Percentiles rank a stretch among this genome's conserved stretches.
Conservation (phyloP, 2,888 invertebrate species). For the Ormyrus labotus region DNA sequence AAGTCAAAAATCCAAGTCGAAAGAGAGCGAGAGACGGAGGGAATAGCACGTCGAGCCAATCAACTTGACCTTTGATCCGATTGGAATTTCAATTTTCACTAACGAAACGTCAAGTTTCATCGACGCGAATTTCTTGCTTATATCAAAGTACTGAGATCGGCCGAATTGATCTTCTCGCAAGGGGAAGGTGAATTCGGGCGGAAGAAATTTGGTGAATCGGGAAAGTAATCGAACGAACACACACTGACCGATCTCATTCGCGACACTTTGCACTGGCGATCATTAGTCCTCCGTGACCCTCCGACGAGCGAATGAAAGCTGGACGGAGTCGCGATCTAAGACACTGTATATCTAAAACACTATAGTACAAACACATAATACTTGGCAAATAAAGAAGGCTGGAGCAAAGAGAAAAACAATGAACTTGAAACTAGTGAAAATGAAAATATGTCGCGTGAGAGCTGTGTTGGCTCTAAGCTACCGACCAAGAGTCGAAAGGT, state of each 20-base stretch:
- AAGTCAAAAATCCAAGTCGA: not conserved
- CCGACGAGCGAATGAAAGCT: conserved; percentile 39
- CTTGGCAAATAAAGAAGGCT: conserved; percentile 48
- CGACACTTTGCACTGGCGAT: conserved; percentile 50
- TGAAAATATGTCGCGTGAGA: too few species aligned
- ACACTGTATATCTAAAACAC: conserved; percentile 53
- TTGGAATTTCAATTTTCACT: not conserved
- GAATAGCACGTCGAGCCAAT: not conserved
- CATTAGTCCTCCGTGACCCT: conserved; percentile 16
- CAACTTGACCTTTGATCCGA: not conserved
- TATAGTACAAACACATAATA: conserved; percentile 39
- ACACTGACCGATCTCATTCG: conserved; percentile 20
- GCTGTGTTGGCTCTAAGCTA: too few species aligned
- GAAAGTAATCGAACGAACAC: conserved; percentile 39
- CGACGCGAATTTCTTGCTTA: not conserved
- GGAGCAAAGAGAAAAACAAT: conserved; percentile 59
- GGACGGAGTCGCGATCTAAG: conserved; percentile 5
- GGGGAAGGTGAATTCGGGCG: not conserved
- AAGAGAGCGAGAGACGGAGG: not conserved
- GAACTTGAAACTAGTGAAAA: conserved; percentile 31
- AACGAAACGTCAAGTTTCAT: not conserved
- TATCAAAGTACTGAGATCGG: too few species aligned
- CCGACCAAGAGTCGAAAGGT: too few species aligned
- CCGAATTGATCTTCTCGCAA: not conserved
- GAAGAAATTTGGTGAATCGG: conserved; percentile 45